Base-by-base conservation (phyloP, 2,797 vertebrate genomes). In the Pagetopsis macropterus region DNA sequence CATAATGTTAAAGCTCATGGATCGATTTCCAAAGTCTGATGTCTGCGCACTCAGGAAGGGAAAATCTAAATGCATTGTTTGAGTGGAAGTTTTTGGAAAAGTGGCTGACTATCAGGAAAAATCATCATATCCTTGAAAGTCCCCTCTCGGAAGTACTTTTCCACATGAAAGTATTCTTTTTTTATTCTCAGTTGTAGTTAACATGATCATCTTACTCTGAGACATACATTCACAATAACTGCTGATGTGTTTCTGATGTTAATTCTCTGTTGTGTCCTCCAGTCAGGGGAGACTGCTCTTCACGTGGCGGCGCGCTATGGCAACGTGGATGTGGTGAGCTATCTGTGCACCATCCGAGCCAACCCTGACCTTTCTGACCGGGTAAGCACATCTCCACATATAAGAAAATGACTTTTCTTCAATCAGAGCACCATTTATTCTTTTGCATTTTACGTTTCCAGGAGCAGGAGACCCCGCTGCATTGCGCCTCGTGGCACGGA, bases 401-500 rank as follows among this genome's bases (percentile, higher is more conserved):
- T 33, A 37, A 11, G 8, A 49, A 11, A 16, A 37, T 0, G 1
- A 16, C 9, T 3, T 54, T 23, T 23, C 3, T 49, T 12, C 21
- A 12, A 21, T 9, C 48, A 69, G n/a, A 9, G 12, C 17, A 33
- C 3, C 0, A 21, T 65, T 62, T 9, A 51, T 43, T 43, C 13
- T 66, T 10, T 15, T 19, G 11, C 16, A 1, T 44, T 49, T 27
- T 11, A 0, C 2, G 0, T 59, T 43, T 69, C 16, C 86, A 99
- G 98, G 98, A 99, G 89, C 96, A 97, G 89, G 98, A 99, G 93
- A 97, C 96, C 0, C 96, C 98, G 1, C 90, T 99, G 51, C 98
- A 99, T 70, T 99, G 97, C 27, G 98, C 98, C 3, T 95, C 98
- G 37, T 99, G 98, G 97, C 98, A 99, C 0, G 98, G 98, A 46